Evolutionary conservation across 2,888 invertebrate genomes (phyloP).

Genomic region (Peribatodes rhomboidaria): DNA sequence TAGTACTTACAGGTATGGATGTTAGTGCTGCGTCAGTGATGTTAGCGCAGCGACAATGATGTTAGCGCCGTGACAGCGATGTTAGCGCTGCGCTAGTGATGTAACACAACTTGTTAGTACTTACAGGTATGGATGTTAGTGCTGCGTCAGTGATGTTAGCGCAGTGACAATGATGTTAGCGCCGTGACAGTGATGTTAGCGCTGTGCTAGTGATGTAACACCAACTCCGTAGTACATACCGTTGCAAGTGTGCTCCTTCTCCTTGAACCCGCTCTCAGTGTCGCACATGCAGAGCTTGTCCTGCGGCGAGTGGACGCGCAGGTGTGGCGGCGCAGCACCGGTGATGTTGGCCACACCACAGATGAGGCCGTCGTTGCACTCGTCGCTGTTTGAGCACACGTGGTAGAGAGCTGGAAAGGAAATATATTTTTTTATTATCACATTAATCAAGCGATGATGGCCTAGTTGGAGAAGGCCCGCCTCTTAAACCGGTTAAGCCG

Average conservation of each 20-base stretch:
- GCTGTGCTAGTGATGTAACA: not conserved
- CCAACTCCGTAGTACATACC: constrained; percentile 71
- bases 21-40: too few relatives aligned
- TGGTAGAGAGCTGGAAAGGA: constrained; percentile 83
- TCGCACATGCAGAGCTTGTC: constrained; percentile 88
- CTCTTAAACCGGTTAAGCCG: too few relatives aligned
- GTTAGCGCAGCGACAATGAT: not conserved
- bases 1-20: too few relatives aligned
- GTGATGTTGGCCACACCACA: constrained; percentile 87
- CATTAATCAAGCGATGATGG: too few relatives aligned
- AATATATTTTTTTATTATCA: not conserved
- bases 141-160: too few relatives aligned
- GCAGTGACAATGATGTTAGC: not conserved
- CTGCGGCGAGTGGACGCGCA: constrained; percentile 67
- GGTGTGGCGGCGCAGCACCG: constrained; percentile 72
- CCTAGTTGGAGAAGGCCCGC: too few relatives aligned
- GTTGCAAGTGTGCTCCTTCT: constrained; percentile 88
- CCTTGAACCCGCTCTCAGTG: constrained; percentile 87
- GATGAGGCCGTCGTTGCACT: constrained; percentile 88
- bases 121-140: too few relatives aligned
- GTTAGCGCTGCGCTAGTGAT: too few relatives aligned
- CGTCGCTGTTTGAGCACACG: constrained; percentile 86
- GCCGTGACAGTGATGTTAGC: not conserved
- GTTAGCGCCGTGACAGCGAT: not conserved
- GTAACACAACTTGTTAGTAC: too few relatives aligned